A percentile compares a stretch with the other conserved stretches of the same genome.
Evolutionary conservation across 2,888 invertebrate species (phyloP).

Genomic region (Seira sanloemensis): DNA sequence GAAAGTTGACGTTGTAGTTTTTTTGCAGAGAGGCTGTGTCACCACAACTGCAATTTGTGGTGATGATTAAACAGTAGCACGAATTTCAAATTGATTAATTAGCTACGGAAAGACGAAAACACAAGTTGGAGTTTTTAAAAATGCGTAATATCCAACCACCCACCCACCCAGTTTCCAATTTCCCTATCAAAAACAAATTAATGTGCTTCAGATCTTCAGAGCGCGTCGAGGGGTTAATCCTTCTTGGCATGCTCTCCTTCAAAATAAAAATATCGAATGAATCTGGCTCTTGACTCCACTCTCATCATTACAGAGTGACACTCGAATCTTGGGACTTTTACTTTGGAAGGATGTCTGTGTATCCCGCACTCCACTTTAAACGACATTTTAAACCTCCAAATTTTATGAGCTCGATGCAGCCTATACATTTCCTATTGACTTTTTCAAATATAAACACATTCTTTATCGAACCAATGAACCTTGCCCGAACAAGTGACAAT

Average conservation of each 20-base stretch:
- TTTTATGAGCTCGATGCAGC: not conserved
- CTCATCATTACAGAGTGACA: conserved; percentile 28
- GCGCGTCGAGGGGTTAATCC: conserved; percentile 43
- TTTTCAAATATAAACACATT: not conserved
- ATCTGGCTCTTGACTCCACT: conserved; percentile 24
- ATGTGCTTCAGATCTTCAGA: conserved; percentile 16
- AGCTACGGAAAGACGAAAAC: too few relatives aligned
- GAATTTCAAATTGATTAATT: too few relatives aligned
- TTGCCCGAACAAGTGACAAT: not conserved
- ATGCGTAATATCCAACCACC: too few relatives aligned
- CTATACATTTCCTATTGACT: conserved; percentile 2
- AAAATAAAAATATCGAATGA: conserved; percentile 54
- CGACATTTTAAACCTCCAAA: not conserved
- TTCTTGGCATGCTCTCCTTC: conserved; percentile 49
- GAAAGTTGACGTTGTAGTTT: too few relatives aligned
- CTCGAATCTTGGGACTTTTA: conserved; percentile 50
- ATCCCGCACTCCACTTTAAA: not conserved
- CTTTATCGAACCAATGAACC: conserved; percentile 12
- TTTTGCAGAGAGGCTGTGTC: too few relatives aligned
- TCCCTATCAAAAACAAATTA: conserved; percentile 7
- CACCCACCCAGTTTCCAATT: too few relatives aligned
- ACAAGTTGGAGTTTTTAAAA: too few relatives aligned
- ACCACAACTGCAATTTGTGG: too few relatives aligned
- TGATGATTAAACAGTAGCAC: too few relatives aligned
- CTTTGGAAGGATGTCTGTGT: not conserved